Evolutionary conservation across 2,797 vertebrate genomes (phyloP).

Genomic region (Urophycis tenuis): DNA sequence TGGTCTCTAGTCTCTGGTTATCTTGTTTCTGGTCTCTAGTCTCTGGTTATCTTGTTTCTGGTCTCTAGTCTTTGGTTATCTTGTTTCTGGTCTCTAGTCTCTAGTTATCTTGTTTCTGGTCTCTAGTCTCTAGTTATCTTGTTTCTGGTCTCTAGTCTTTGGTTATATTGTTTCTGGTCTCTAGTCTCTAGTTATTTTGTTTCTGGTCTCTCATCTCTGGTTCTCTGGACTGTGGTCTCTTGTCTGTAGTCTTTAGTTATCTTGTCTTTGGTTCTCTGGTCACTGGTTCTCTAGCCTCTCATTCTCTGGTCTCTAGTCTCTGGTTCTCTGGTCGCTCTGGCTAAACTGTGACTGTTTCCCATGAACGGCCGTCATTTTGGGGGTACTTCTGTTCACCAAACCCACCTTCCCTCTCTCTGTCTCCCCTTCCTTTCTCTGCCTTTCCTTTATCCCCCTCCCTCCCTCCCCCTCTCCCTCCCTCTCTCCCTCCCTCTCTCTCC

Average conservation of each 20-base stretch:
- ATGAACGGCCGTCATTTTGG: conserved; percentile 69
- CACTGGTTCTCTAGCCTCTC: not conserved
- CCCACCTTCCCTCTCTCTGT: not conserved
- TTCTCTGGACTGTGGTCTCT: not conserved
- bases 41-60: too few species aligned
- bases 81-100: too few species aligned
- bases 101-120: too few species aligned
- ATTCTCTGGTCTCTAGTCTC: not conserved
- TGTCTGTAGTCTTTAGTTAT: not conserved
- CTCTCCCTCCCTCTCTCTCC: conserved; percentile 1
- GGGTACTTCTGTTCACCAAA: conserved; percentile 57
- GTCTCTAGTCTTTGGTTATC: too few species aligned
- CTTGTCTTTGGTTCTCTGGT: conserved; percentile 13
- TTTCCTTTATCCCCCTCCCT: not conserved
- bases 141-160: not conserved
- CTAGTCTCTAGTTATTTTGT: not conserved
- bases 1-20: too few species aligned
- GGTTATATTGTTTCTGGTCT: not conserved
- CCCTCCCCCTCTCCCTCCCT: not conserved
- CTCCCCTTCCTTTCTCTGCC: not conserved
- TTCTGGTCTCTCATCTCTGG: conserved; percentile 4
- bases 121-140: not conserved
- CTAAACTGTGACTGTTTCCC: conserved; percentile 61
- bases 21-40: too few species aligned
- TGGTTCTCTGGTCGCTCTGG: conserved; percentile 57